Conservation (phyloP, 2,888 invertebrate genomes). For the Caenorhabditis sinica region DNA sequence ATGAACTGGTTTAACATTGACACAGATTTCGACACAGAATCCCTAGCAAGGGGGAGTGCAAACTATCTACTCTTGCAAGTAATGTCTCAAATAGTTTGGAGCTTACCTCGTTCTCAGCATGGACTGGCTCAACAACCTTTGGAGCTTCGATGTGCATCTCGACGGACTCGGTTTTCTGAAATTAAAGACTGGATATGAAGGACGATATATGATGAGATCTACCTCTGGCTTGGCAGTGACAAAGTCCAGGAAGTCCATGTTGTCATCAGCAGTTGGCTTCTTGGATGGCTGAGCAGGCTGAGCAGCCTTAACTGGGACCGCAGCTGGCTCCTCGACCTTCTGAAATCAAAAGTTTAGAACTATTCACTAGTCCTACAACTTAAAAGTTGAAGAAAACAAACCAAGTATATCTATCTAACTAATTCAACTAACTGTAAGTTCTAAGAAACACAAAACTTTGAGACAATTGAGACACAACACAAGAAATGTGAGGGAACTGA, state of each 20-base stretch:
- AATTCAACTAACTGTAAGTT: slow-evolving; percentile 15
- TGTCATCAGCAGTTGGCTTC: slow-evolving; percentile 44
- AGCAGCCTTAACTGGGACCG: not conserved
- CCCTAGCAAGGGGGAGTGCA: slow-evolving; percentile 25
- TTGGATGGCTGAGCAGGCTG: slow-evolving; percentile 15
- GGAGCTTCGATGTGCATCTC: slow-evolving; percentile 53
- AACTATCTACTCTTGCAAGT: slow-evolving; percentile 53
- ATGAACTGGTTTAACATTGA: slow-evolving; percentile 19
- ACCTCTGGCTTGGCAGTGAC: slow-evolving; percentile 63
- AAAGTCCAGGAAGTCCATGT: slow-evolving; percentile 67
- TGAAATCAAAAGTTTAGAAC: slow-evolving; percentile 4
- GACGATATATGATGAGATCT: not conserved
- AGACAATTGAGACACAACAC: slow-evolving; percentile 31
- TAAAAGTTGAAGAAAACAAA: slow-evolving; percentile 35
- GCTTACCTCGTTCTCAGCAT: slow-evolving; percentile 48
- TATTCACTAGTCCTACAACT: slow-evolving; percentile 8
- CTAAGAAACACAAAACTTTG: slow-evolving; percentile 12
- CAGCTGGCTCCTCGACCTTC: slow-evolving; percentile 47
- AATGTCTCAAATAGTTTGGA: not conserved
- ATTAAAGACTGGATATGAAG: not conserved
- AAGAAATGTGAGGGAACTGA: slow-evolving; percentile 54
- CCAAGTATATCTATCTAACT: slow-evolving; percentile 18
- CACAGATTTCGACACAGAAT: slow-evolving; percentile 2
- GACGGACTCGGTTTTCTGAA: slow-evolving; percentile 31
- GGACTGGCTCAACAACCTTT: slow-evolving; percentile 45